Conservation (phyloP, 2,113 vertebrate genomes). For the Anhinga anhinga region DNA sequence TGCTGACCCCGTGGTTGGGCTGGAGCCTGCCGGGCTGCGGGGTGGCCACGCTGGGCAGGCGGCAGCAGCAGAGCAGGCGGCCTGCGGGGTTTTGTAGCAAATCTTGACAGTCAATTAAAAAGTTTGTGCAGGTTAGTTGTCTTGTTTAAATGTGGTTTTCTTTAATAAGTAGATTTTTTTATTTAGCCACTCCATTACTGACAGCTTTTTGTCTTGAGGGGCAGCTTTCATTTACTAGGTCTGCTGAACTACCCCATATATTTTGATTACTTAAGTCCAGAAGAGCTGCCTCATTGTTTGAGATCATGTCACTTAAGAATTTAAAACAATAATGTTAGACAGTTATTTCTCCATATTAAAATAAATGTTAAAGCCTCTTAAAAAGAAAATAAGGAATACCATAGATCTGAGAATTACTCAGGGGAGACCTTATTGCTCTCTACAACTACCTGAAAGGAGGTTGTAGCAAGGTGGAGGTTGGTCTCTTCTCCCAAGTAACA, state of each 20-base stretch:
- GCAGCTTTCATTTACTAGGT: not conserved
- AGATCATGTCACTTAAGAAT: not conserved
- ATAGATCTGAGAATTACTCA: not conserved
- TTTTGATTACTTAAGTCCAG: not conserved
- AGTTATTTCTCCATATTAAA: not conserved
- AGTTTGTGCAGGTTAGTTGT: not conserved
- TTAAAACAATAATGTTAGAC: not conserved
- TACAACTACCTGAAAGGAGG: not conserved
- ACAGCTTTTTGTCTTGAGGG: not conserved
- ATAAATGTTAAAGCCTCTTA: not conserved
- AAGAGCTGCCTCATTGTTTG: not conserved
- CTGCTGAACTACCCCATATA: not conserved
- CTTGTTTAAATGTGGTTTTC: fast-evolving
- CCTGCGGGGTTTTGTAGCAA: fast-evolving
- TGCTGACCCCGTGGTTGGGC: too few species aligned
- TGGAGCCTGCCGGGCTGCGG: not conserved
- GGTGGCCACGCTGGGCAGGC: not conserved
- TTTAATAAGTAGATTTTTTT: too few species aligned
- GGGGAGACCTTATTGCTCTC: not conserved
- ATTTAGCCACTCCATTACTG: not conserved
- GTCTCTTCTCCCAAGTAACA: not conserved
- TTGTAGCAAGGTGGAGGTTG: fast-evolving
- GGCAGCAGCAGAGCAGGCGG: not conserved
- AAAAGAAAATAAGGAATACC: not conserved
- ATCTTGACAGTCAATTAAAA: too few species aligned